Conservation (phyloP, 1,140 invertebrate genomes). For the Drosophila trapezifrons region DNA sequence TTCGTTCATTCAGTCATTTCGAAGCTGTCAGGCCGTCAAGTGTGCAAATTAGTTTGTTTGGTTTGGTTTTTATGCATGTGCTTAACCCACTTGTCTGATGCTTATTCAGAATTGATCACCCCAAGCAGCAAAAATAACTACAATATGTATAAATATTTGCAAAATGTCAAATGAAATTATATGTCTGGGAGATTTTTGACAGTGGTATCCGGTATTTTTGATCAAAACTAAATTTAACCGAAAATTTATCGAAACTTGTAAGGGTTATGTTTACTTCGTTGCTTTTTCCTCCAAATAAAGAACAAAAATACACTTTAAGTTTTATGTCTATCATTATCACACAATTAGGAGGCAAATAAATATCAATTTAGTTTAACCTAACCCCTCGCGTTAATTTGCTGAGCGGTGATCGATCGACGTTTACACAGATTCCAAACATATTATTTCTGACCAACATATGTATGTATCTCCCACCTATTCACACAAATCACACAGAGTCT, state of each 20-base stretch:
- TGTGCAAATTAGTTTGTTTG: conserved; percentile 71
- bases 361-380: background rate
- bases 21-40: conserved; percentile 61
- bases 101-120: conserved; percentile 28
- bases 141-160: conserved; percentile 14
- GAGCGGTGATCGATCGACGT: conserved; percentile 15
- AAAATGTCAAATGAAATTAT: background rate
- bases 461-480: conserved; percentile 31
- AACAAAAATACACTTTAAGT: too few relatives aligned
- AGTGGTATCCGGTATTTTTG: background rate
- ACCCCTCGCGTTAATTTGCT: conserved; percentile 10
- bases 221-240: too few relatives aligned
- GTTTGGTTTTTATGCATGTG: conserved; percentile 54
- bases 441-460: conserved; percentile 37
- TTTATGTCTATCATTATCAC: background rate
- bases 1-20: conserved; percentile 42
- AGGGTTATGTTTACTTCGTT: too few relatives aligned
- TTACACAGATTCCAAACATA: conserved; percentile 9
- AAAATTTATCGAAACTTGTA: background rate
- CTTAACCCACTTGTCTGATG: conserved; percentile 68
- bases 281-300: too few relatives aligned
- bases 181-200: background rate
- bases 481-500: conserved; percentile 13
- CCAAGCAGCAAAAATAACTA: conserved; percentile 22
- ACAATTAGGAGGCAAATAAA: conserved; percentile 26